Conservation (phyloP, 35 echinoderm and acorn worm genomes). For the Diadema setosum region DNA sequence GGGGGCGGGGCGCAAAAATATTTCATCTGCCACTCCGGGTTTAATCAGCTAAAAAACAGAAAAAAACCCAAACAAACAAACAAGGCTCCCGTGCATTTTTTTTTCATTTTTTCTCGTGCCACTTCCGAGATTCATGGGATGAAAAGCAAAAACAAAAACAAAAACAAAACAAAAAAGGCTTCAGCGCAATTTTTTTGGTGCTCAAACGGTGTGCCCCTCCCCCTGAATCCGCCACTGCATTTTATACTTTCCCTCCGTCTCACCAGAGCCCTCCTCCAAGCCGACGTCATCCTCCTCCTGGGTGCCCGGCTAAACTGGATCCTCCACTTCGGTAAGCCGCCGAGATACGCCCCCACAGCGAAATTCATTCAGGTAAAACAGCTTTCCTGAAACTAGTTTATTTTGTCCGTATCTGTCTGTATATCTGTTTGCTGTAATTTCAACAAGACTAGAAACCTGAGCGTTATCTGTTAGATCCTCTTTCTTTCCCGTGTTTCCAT, state of each 20-base stretch:
- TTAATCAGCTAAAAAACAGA: too few species aligned
- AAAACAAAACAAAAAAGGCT: background rate
- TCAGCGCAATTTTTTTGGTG: background rate
- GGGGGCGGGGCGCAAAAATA: too few species aligned
- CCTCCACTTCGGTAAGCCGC: slow-evolving; percentile 83
- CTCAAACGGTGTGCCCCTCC: background rate
- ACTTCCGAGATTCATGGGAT: background rate
- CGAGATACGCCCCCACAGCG: slow-evolving; percentile 41
- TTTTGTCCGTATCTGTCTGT: too few species aligned
- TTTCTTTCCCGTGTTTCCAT: too few species aligned
- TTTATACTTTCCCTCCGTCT: background rate
- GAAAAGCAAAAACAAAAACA: background rate
- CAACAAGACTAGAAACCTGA: too few species aligned
- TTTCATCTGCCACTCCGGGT: too few species aligned
- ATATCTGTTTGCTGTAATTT: too few species aligned
- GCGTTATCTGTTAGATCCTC: too few species aligned
- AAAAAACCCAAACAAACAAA: too few species aligned
- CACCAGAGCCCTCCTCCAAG: slow-evolving; percentile 84
- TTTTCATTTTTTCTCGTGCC: background rate
- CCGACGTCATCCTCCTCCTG: slow-evolving; percentile 82
- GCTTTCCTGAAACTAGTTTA: too few species aligned
- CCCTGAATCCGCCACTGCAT: slow-evolving; percentile 66
- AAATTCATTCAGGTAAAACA: slow-evolving; percentile 97
- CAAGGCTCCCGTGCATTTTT: too few species aligned
- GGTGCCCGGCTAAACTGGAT: slow-evolving; percentile 87